phyloP scores from a whole-genome alignment of 1,140 invertebrate species.

The Cyrtorhinus lividipennis region DNA sequence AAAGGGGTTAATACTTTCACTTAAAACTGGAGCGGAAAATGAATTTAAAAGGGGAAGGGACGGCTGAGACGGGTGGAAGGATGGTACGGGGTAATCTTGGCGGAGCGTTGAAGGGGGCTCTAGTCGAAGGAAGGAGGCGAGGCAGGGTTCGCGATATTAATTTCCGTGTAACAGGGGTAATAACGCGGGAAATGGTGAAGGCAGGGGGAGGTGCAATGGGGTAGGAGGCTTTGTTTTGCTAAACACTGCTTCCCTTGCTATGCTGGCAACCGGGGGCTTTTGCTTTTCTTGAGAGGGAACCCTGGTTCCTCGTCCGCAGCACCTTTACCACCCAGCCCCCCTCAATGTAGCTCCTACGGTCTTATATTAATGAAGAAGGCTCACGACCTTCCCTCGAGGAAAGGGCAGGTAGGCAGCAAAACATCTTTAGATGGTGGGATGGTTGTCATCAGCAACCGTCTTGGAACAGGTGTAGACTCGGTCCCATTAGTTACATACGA shows the following conservation, averaged over 20 bases:
- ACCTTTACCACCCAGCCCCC: too few relatives aligned
- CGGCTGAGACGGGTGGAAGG: not conserved
- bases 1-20: slow-evolving; percentile 13
- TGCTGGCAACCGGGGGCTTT: not conserved
- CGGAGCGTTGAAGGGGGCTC: not conserved
- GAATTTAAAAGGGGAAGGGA: slow-evolving; percentile 7
- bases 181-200: not conserved
- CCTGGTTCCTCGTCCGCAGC: too few relatives aligned
- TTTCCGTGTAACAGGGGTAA: slow-evolving; percentile 15
- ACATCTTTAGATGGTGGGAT: slow-evolving; percentile 1
- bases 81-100: not conserved
- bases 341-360: too few relatives aligned
- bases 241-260: not conserved
- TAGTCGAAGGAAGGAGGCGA: not conserved
- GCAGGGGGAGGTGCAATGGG: too few relatives aligned
- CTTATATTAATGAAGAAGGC: slow-evolving; percentile 14
- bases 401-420: not conserved
- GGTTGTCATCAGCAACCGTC: slow-evolving; percentile 15
- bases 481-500: slow-evolving; percentile 12
- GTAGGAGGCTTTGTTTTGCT: slow-evolving; percentile 16
- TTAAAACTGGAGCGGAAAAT: slow-evolving; percentile 15
- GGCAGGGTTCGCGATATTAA: slow-evolving; percentile 5
- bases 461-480: slow-evolving; percentile 15
- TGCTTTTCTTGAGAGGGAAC: too few relatives aligned
- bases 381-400: not conserved